Evolutionary conservation across 2,797 vertebrate species (phyloP).

Genomic region (Malurus splendens): DNA sequence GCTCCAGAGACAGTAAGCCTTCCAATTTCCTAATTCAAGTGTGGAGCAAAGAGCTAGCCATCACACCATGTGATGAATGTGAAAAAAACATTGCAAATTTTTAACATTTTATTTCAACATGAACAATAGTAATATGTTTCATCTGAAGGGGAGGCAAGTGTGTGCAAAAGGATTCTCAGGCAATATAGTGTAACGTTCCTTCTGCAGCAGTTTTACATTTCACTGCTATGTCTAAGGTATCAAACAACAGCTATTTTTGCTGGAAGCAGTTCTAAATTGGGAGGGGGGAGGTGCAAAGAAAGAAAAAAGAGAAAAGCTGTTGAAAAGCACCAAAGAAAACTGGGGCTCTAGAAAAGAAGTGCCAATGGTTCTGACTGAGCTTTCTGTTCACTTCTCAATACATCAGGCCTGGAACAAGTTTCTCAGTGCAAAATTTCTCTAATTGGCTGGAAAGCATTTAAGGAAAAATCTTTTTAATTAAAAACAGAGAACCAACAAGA

Average conservation of each 20-base stretch:
- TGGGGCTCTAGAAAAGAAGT: slow-evolving; percentile 24
- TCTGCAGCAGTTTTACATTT: neutral
- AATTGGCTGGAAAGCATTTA: slow-evolving; percentile 62
- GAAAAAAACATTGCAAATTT: neutral
- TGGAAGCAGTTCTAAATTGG: neutral
- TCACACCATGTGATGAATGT: neutral
- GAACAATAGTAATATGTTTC: neutral
- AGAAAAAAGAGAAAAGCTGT: neutral
- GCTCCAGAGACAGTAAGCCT: neutral
- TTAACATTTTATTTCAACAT: neutral
- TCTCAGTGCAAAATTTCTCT: slow-evolving; percentile 46
- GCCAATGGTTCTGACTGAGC: slow-evolving; percentile 26
- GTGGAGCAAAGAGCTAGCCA: neutral
- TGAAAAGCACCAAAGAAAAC: slow-evolving; percentile 35
- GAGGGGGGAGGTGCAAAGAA: neutral
- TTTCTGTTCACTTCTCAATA: slow-evolving; percentile 46
- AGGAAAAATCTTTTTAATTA: slow-evolving; percentile 62
- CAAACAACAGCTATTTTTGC: slow-evolving; percentile 8
- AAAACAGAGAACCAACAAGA: slow-evolving; percentile 56
- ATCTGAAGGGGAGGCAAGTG: neutral
- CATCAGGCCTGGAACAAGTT: slow-evolving; percentile 47
- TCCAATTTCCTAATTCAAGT: neutral
- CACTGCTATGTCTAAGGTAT: neutral
- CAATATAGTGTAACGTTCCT: neutral
- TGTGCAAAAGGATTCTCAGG: neutral